Evolutionary conservation across 2,113 vertebrate species (phyloP).

Genomic region (Sciurus niger): DNA sequence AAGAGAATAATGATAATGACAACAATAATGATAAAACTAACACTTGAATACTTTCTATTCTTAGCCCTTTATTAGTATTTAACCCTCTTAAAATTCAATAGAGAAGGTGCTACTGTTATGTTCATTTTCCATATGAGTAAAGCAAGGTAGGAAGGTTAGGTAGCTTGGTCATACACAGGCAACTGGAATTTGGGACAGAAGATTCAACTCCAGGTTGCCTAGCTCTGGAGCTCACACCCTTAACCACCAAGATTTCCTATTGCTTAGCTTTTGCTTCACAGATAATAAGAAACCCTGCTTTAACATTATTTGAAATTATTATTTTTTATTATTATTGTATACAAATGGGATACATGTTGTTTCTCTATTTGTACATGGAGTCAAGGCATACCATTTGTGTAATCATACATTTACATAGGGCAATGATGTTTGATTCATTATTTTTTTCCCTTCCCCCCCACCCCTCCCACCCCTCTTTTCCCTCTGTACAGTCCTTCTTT

Average conservation of each 20-base stretch:
- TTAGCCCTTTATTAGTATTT: not conserved
- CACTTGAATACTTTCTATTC: not conserved
- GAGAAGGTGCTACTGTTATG: not conserved
- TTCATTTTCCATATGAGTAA: not conserved
- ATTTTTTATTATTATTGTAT: too few relatives aligned
- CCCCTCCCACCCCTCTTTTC: too few relatives aligned
- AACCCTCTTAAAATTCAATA: not conserved
- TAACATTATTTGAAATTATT: not conserved
- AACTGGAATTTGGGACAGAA: not conserved
- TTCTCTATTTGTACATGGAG: too few relatives aligned
- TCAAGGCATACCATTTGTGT: too few relatives aligned
- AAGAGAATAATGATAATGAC: not conserved
- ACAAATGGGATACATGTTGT: too few relatives aligned
- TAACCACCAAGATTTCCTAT: not conserved
- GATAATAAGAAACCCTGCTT: not conserved
- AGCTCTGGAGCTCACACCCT: not conserved
- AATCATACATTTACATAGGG: too few relatives aligned
- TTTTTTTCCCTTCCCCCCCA: too few relatives aligned
- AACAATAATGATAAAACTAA: not conserved
- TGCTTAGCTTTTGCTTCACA: conserved; percentile 3
- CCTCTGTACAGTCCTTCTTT: too few relatives aligned
- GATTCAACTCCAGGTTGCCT: not conserved
- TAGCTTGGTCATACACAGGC: not conserved
- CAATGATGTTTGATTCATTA: too few relatives aligned
- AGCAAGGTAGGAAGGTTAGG: not conserved